A percentile compares a stretch with the other conserved stretches of the same genome.
These are phyloP conservation scores for Andrena bucephala DNA, from an alignment of 2,888 invertebrate genomes.

Conservation along the genomic window DNA sequence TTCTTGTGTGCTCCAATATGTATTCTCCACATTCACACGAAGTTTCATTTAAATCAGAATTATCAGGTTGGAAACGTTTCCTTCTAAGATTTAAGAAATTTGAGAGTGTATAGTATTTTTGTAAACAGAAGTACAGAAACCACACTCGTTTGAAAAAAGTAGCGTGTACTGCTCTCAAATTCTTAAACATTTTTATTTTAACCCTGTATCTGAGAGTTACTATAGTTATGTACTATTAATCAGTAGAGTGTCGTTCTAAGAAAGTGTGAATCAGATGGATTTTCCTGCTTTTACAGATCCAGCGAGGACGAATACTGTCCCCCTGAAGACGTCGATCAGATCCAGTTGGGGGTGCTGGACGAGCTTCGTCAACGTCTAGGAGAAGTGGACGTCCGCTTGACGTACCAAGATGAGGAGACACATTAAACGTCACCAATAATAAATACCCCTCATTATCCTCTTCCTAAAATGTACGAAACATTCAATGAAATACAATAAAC, in stretches of 20 bases:
- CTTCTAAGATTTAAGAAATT: too few species aligned
- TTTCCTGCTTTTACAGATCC: conserved; percentile 86
- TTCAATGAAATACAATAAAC: conserved; percentile 33
- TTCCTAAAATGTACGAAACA: neutral
- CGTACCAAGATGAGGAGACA: conserved; percentile 74
- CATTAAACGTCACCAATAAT: conserved; percentile 26
- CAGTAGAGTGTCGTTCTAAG: neutral
- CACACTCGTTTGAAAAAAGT: too few species aligned
- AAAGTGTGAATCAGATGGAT: neutral
- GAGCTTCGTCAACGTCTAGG: conserved; percentile 85
- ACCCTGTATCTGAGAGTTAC: neutral
- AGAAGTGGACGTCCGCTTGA: conserved; percentile 74
- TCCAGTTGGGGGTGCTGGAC: conserved; percentile 89
- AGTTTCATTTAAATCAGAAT: too few species aligned
- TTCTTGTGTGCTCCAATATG: too few species aligned
- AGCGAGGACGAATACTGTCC: conserved; percentile 96
- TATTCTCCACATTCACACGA: too few species aligned
- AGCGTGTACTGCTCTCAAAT: too few species aligned
- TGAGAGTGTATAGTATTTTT: too few species aligned
- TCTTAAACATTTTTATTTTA: neutral
- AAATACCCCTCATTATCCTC: neutral
- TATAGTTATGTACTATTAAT: too few species aligned
- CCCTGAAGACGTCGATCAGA: conserved; percentile 91
- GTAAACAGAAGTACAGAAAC: too few species aligned
- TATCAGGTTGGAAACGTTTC: too few species aligned